Conservation (phyloP, 2,113 vertebrate genomes). For the Pygoscelis adeliae region DNA sequence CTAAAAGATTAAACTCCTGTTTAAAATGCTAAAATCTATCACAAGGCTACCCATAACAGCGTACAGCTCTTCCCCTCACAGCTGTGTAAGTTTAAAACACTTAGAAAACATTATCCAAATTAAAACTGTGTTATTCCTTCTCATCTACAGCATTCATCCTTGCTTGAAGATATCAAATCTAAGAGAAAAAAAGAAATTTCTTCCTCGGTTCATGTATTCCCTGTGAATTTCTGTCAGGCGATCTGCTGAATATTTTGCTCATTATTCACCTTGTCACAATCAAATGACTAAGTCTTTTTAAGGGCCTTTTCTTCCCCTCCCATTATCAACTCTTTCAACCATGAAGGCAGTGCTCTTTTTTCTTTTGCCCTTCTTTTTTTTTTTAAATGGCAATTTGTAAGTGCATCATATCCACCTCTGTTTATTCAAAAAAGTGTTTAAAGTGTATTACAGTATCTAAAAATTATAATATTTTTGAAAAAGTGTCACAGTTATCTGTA, state of each 20-base stretch:
- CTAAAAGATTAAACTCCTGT: neutral
- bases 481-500: neutral
- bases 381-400: neutral
- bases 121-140: neutral
- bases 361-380: neutral
- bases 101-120: neutral
- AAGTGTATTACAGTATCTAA: neutral
- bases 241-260: neutral
- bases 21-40: neutral
- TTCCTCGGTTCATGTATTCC: neutral
- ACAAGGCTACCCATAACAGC: neutral
- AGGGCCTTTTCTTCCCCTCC: accelerated
- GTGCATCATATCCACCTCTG: too few species aligned
- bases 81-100: neutral
- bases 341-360: neutral
- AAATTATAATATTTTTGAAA: accelerated
- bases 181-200: neutral
- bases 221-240: neutral
- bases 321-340: neutral
- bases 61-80: neutral
- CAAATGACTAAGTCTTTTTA: neutral
- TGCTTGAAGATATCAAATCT: neutral
- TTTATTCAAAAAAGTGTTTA: neutral
- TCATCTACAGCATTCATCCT: neutral
- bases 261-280: neutral